Evolutionary conservation across 2,113 vertebrate genomes (phyloP).

Genomic region (Chunga burmeisteri): DNA sequence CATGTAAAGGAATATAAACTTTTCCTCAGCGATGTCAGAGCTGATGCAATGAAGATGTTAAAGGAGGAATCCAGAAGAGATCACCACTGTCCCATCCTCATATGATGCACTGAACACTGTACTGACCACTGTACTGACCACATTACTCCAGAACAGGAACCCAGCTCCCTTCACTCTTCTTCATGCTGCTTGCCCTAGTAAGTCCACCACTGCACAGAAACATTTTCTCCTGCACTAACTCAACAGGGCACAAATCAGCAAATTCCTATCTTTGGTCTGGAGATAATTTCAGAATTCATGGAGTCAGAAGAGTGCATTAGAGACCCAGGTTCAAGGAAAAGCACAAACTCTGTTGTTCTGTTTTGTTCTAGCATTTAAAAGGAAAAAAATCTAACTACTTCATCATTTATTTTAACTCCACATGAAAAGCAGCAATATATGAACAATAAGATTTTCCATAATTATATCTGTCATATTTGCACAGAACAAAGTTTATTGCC

Average conservation of each 20-base stretch:
- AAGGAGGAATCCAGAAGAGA: neutral
- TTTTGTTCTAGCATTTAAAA: neutral
- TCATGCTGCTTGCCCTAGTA: no score
- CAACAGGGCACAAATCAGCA: neutral
- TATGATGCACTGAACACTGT: neutral
- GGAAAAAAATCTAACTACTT: neutral
- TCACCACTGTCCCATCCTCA: neutral
- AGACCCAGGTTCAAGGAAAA: neutral
- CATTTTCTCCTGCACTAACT: neutral
- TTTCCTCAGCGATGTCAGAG: neutral
- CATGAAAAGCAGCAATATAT: conserved; percentile 29
- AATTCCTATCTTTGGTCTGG: neutral
- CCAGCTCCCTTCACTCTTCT: no score
- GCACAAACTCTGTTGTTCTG: neutral
- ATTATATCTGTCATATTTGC: conserved; percentile 58
- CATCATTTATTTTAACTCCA: conserved; percentile 17
- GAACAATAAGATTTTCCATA: conserved; percentile 57
- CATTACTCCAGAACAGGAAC: accelerated
- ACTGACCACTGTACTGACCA: neutral
- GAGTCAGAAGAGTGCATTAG: neutral
- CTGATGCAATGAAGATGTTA: neutral
- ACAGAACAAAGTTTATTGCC: conserved; percentile 68
- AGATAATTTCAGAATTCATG: neutral
- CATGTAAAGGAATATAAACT: neutral
- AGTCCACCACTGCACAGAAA: neutral